phyloP scores from a whole-genome alignment of 2,797 vertebrate species.

The Apodemus agrarius region DNA sequence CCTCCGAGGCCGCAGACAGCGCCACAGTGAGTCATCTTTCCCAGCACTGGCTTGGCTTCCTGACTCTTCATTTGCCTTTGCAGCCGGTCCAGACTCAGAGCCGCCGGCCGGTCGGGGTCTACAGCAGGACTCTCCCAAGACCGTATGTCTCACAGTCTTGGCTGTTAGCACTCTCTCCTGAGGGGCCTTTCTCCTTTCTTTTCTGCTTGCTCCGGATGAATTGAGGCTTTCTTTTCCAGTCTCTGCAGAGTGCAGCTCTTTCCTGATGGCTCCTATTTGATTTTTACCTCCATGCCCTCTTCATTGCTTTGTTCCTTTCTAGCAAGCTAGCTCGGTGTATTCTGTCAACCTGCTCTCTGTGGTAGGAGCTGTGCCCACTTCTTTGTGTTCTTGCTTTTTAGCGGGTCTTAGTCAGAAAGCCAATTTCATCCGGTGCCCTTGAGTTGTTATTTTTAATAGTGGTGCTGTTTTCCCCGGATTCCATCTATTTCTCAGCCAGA shows the following conservation, averaged over 20 bases:
- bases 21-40: slow-evolving; percentile 19
- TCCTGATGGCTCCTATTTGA: neutral
- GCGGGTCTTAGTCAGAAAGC: slow-evolving; percentile 52
- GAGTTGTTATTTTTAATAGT: slow-evolving; percentile 66
- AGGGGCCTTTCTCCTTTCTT: slow-evolving; percentile 17
- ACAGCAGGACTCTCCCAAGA: neutral
- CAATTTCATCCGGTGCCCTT: slow-evolving; percentile 65
- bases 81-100: neutral
- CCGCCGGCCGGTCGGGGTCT: neutral
- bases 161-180: neutral
- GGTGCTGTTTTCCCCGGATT: neutral
- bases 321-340: slow-evolving; percentile 24
- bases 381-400: slow-evolving; percentile 33
- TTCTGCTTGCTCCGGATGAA: neutral
- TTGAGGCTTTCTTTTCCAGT: neutral
- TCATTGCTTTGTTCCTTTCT: slow-evolving; percentile 59
- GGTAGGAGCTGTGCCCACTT: slow-evolving; percentile 11
- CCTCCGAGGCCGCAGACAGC: neutral
- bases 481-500: slow-evolving; percentile 35
- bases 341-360: slow-evolving; percentile 31
- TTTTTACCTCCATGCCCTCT: slow-evolving; percentile 48
- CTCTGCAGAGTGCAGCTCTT: slow-evolving; percentile 33
- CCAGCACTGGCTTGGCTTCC: neutral
- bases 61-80: neutral
- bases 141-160: neutral